Evolutionary conservation across 2,888 invertebrate genomes (phyloP).

Genomic region (Rhabditoides inermis): DNA sequence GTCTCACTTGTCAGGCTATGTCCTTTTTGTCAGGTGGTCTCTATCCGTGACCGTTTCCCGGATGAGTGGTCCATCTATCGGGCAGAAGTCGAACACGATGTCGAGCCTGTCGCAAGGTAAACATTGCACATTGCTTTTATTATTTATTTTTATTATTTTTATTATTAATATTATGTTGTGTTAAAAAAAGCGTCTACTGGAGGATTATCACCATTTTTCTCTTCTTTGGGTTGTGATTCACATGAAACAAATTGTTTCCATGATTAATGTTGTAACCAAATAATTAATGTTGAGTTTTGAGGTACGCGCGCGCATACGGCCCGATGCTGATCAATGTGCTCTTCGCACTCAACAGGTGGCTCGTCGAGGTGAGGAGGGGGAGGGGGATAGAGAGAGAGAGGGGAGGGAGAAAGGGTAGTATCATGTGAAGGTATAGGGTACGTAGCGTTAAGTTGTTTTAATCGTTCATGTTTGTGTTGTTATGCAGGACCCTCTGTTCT

Average conservation of each 20-base stretch:
- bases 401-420: background rate
- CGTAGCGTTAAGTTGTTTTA: background rate
- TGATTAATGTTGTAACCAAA: background rate
- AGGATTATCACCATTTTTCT: constrained; percentile 1
- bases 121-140: no score
- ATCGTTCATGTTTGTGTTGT: background rate
- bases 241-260: background rate
- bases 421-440: background rate
- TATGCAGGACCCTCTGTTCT: background rate
- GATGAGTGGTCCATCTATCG: no score
- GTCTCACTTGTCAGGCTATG: no score
- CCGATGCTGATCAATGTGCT: constrained; percentile 8
- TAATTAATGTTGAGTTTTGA: background rate
- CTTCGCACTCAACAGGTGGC: constrained; percentile 25
- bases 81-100: no score
- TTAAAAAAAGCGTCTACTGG: background rate
- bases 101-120: no score
- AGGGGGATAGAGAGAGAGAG: background rate
- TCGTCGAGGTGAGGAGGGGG: background rate
- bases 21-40: no score
- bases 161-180: no score
- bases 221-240: background rate
- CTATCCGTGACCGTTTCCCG: no score
- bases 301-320: constrained; percentile 23
- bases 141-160: no score